phyloP scores from a whole-genome alignment of 2,797 vertebrate species.

The Hylomyscus alleni region DNA sequence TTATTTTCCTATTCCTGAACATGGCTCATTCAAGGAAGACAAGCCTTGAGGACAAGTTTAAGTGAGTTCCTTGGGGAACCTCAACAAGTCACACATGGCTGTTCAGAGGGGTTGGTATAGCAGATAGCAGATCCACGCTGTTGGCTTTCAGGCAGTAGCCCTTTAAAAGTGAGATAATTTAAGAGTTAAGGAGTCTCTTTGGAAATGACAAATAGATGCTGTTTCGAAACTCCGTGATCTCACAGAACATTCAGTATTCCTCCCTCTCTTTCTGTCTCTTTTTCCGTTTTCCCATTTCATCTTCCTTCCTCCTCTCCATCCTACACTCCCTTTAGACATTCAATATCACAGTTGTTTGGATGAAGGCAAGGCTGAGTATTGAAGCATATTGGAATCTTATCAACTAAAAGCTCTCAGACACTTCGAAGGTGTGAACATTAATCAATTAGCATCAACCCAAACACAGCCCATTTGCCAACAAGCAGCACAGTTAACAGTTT shows the following conservation, averaged over 20 bases:
- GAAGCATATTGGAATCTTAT: background rate
- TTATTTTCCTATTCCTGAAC: conserved; percentile 27
- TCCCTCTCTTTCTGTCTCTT: background rate
- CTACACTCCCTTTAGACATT: background rate
- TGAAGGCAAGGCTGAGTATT: background rate
- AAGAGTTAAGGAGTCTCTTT: conserved; percentile 39
- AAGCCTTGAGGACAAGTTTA: conserved; percentile 46
- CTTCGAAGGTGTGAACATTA: background rate
- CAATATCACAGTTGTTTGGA: background rate
- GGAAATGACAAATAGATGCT: background rate
- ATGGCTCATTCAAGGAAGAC: background rate
- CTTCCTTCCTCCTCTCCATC: background rate
- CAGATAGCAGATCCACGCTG: background rate
- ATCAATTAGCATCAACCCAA: background rate
- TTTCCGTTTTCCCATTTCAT: no score
- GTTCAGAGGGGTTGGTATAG: background rate
- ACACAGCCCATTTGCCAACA: background rate
- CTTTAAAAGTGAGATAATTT: conserved; percentile 40
- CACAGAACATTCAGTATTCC: background rate
- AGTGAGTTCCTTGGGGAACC: background rate
- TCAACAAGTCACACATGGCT: background rate
- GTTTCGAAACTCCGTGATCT: conserved; percentile 26
- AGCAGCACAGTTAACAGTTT: background rate
- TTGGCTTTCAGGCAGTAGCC: background rate
- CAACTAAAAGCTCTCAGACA: background rate